Evolutionary conservation across 2,888 invertebrate species (phyloP).

Genomic region (Keiferia lycopersicella): DNA sequence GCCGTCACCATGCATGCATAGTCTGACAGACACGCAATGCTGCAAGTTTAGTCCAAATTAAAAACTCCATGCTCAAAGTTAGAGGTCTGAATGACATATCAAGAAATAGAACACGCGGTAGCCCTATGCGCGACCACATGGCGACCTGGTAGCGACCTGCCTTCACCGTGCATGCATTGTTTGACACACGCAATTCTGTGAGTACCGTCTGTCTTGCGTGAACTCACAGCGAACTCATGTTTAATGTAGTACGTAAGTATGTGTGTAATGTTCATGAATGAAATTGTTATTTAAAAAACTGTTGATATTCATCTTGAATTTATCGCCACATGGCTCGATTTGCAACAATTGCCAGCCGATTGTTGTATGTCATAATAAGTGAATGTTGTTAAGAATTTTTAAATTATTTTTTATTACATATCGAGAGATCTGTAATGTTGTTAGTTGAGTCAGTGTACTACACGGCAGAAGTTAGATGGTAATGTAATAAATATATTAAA

Average conservation of each 20-base stretch:
- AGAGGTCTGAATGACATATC: no score
- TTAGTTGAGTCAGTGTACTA: no score
- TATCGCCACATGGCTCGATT: conserved; percentile 1
- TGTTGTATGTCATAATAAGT: background rate
- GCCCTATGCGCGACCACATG: conserved; percentile 21
- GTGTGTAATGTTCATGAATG: conserved; percentile 17
- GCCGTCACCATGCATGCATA: no score
- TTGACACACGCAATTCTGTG: conserved; percentile 22
- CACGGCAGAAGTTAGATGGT: background rate
- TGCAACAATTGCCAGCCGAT: background rate
- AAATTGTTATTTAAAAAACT: background rate
- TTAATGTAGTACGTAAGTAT: conserved; percentile 23
- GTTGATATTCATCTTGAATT: background rate
- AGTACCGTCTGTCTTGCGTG: conserved; percentile 19
- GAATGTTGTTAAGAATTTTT: no score
- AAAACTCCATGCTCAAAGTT: no score
- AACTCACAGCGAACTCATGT: conserved; percentile 16
- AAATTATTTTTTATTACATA: no score
- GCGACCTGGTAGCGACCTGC: conserved; percentile 24
- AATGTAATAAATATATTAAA: no score
- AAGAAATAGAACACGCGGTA: background rate
- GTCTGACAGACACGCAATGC: no score
- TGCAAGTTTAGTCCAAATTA: no score
- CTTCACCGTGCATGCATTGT: conserved; percentile 12
- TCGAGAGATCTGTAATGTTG: no score